Evolutionary conservation across 2,888 invertebrate genomes (phyloP).

Genomic region (Dolichopus griseipennis): DNA sequence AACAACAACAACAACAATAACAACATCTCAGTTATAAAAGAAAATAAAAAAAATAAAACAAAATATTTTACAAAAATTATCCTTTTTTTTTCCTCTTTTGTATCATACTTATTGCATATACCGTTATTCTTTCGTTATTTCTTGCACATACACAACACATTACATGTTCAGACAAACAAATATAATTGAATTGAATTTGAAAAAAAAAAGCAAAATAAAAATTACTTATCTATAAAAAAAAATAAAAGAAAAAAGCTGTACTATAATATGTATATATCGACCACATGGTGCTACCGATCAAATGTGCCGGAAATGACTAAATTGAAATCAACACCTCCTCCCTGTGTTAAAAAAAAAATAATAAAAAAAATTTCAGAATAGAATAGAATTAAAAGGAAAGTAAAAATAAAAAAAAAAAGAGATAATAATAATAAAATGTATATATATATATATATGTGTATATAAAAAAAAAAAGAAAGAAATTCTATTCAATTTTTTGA

Average conservation of each 20-base stretch:
- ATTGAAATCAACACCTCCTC: constrained; percentile 12
- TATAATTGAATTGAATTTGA: not conserved
- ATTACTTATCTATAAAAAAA: no score
- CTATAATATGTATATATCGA: not conserved
- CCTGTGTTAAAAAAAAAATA: not conserved
- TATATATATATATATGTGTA: no score
- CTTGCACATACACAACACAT: not conserved
- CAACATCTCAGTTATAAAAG: no score
- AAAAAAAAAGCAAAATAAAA: not conserved
- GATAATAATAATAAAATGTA: not conserved
- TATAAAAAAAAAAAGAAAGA: not conserved
- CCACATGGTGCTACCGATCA: constrained; percentile 12
- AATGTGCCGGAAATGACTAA: constrained; percentile 12
- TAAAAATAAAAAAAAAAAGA: no score
- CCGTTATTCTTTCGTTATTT: not conserved
- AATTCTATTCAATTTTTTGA: not conserved
- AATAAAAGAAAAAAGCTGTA: no score
- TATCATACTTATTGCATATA: no score
- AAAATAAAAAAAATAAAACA: no score
- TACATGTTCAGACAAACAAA: not conserved
- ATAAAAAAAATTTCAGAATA: no score
- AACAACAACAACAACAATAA: no score
- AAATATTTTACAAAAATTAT: no score
- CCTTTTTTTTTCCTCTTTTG: no score
- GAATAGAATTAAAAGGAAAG: no score